Percentiles rank a stretch among this genome's conserved stretches.
phyloP scores from a whole-genome alignment of 2,797 vertebrate species.

The Lophotriccus pileatus region DNA sequence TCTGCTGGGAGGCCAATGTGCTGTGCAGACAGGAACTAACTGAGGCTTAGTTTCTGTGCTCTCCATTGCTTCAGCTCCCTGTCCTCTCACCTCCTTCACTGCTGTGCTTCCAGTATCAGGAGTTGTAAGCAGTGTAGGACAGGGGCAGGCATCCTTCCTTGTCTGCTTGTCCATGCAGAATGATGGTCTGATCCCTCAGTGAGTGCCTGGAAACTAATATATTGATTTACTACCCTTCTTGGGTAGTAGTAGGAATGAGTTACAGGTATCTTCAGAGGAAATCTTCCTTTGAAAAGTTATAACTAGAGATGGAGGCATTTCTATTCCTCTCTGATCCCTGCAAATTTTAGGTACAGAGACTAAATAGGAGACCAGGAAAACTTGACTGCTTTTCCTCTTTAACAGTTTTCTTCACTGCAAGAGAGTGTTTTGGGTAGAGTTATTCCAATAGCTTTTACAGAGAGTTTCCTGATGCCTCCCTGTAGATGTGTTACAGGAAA shows the following conservation, averaged over 20 bases:
- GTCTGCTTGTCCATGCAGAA: background rate
- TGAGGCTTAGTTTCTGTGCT: background rate
- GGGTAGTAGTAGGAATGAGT: background rate
- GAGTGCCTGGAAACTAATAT: background rate
- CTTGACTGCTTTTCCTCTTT: background rate
- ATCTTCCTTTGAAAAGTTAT: background rate
- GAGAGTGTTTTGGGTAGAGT: background rate
- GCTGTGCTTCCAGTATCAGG: background rate
- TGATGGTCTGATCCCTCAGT: background rate
- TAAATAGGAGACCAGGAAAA: background rate
- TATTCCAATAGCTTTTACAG: conserved; percentile 12
- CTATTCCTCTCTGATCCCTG: background rate
- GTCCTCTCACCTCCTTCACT: background rate
- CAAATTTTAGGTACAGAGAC: background rate
- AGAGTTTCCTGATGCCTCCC: conserved; percentile 24
- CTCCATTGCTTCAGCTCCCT: background rate
- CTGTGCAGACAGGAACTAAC: background rate
- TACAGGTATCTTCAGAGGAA: background rate
- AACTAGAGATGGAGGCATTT: background rate
- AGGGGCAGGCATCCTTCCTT: background rate
- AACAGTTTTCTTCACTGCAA: background rate
- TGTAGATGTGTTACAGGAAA: background rate
- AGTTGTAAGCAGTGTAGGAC: background rate
- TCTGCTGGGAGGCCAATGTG: fast-evolving
- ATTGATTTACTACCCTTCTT: background rate